Percentiles rank a stretch among this genome's conserved stretches.
These are phyloP conservation scores for Grus americana DNA, from an alignment of 2,113 vertebrate species.

Conservation along the genomic window DNA sequence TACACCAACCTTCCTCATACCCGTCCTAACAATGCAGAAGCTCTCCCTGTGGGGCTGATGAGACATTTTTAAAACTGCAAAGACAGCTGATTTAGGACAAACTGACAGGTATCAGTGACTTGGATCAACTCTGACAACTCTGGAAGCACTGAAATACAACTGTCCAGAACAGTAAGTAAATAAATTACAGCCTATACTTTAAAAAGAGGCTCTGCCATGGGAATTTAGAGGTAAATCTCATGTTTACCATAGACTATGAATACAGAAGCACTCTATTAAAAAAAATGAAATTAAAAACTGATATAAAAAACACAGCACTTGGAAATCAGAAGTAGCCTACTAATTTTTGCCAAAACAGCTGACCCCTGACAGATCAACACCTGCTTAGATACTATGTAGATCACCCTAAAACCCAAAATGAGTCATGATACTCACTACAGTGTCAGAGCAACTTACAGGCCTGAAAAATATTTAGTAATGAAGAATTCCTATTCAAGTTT, in stretches of 20 bases:
- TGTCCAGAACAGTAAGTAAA: background rate
- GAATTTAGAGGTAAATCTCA: background rate
- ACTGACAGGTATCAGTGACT: conserved; percentile 5
- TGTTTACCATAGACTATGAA: background rate
- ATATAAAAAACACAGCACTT: background rate
- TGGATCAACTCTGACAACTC: conserved; percentile 6
- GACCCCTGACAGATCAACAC: background rate
- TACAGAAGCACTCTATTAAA: background rate
- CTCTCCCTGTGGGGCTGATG: background rate
- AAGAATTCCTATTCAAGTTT: background rate
- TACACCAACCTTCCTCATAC: background rate
- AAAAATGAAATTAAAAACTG: background rate
- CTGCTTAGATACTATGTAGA: background rate
- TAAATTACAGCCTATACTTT: background rate
- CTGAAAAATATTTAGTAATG: background rate
- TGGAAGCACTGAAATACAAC: background rate
- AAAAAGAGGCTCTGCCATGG: background rate
- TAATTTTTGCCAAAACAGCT: background rate
- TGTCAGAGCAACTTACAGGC: background rate
- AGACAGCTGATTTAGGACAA: background rate
- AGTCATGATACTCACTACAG: background rate
- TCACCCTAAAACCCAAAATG: background rate
- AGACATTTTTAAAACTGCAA: background rate
- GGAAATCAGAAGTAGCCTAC: background rate
- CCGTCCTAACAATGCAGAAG: background rate